Evolutionary conservation across 2,888 invertebrate genomes (phyloP).

Genomic region (Shargacucullia verbasci): DNA sequence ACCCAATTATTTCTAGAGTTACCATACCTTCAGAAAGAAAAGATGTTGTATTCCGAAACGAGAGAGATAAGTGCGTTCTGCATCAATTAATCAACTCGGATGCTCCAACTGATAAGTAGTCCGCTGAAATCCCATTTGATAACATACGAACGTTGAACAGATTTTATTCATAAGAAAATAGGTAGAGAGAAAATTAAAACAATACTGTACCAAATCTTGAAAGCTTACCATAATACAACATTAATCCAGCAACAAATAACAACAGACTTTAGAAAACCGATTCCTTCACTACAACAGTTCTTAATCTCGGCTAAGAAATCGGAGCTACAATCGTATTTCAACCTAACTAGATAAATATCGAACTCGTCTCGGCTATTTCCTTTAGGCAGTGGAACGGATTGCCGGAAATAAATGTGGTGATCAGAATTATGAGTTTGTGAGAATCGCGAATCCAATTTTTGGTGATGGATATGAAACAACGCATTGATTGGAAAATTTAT

Average conservation of each 20-base stretch:
- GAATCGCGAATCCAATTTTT: constrained; percentile 24
- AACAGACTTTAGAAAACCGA: constrained; percentile 30
- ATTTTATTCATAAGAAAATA: no score
- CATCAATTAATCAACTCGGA: no score
- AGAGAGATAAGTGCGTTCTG: no score
- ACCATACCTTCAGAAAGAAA: no score
- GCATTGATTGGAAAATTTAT: no score
- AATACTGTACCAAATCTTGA: background rate
- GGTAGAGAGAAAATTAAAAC: background rate
- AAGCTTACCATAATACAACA: constrained; percentile 13
- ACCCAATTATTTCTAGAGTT: no score
- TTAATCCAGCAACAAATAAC: constrained; percentile 32
- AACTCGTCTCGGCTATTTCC: constrained; percentile 62
- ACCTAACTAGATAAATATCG: constrained; percentile 54
- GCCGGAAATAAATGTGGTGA: constrained; percentile 64
- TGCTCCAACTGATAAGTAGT: no score
- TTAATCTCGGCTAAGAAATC: constrained; percentile 38
- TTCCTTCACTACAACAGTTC: constrained; percentile 32
- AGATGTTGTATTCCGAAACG: no score
- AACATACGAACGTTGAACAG: no score
- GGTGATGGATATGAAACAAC: constrained; percentile 2
- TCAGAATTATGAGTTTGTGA: constrained; percentile 47
- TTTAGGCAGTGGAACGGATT: constrained; percentile 61
- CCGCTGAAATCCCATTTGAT: no score
- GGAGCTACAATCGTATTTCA: constrained; percentile 41